Percentiles rank a stretch among this genome's conserved stretches.
Evolutionary conservation across 2,113 vertebrate genomes (phyloP).

Genomic region (Hyperoodon ampullatus): DNA sequence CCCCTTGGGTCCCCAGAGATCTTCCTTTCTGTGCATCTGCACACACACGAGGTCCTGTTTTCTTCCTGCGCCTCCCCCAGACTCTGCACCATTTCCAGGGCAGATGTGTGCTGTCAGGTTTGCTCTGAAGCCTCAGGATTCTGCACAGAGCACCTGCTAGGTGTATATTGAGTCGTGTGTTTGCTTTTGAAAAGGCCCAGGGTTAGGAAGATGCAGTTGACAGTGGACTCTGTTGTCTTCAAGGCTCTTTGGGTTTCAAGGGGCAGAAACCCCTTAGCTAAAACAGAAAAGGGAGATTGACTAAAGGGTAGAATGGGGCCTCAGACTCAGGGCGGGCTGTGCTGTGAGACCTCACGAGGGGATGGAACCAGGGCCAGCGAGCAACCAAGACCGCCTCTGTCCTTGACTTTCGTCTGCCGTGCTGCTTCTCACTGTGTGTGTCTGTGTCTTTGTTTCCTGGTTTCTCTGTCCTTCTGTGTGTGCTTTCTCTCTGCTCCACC

Average conservation of each 20-base stretch:
- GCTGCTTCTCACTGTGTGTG: background rate
- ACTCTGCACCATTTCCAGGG: background rate
- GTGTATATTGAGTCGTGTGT: background rate
- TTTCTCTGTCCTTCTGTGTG: background rate
- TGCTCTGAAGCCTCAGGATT: background rate
- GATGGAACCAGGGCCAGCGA: too few species aligned
- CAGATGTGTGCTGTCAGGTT: background rate
- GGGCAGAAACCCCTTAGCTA: background rate
- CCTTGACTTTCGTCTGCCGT: background rate
- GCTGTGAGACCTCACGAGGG: fast-evolving
- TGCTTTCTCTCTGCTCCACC: fast-evolving
- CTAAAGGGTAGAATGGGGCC: background rate
- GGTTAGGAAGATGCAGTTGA: background rate
- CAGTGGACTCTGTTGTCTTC: background rate
- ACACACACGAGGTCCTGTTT: background rate
- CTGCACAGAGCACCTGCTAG: background rate
- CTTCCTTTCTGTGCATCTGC: background rate
- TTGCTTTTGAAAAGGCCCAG: fast-evolving
- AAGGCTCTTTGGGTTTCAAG: background rate
- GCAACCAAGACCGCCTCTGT: background rate
- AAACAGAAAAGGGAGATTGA: background rate
- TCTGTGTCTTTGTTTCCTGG: background rate
- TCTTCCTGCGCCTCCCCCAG: too few species aligned
- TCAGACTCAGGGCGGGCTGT: background rate
- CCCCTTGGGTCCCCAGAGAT: background rate